phyloP scores from a whole-genome alignment of 1,140 invertebrate genomes.

The Hycleus phaleratus region DNA sequence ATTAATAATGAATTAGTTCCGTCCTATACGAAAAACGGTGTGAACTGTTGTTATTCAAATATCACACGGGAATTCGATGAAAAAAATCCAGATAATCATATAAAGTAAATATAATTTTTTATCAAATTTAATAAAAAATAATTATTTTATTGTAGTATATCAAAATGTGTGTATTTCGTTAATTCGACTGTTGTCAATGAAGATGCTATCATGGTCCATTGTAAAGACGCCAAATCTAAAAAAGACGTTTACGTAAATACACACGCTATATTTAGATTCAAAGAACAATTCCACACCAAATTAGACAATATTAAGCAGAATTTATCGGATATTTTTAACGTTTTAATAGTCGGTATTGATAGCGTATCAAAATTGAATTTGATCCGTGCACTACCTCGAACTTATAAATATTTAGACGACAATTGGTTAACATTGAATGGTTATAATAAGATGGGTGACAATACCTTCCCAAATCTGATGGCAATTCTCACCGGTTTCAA shows the following conservation, averaged over 20 bases:
- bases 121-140: background rate
- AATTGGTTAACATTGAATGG: constrained; percentile 47
- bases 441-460: constrained; percentile 61
- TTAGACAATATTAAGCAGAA: constrained; percentile 5
- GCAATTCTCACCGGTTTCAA: constrained; percentile 60
- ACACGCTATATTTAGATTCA: constrained; percentile 41
- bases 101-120: constrained; percentile 18
- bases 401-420: constrained; percentile 52
- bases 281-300: constrained; percentile 23
- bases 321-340: constrained; percentile 38
- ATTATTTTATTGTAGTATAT: constrained; percentile 35
- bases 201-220: constrained; percentile 43
- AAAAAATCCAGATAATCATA: constrained; percentile 21
- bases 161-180: constrained; percentile 41
- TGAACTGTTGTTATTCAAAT: constrained; percentile 27
- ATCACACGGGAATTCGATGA: constrained; percentile 9
- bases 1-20: constrained; percentile 22
- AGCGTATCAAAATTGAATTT: constrained; percentile 71
- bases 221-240: constrained; percentile 32
- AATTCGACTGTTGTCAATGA: constrained; percentile 37
- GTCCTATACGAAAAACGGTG: constrained; percentile 22
- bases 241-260: constrained; percentile 46
- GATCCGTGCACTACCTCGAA: constrained; percentile 65
- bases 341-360: constrained; percentile 71
- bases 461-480: constrained; percentile 76